These are phyloP conservation scores for Nemotelus nigrinus DNA, from an alignment of 2,888 invertebrate species.

Conservation along the genomic window DNA sequence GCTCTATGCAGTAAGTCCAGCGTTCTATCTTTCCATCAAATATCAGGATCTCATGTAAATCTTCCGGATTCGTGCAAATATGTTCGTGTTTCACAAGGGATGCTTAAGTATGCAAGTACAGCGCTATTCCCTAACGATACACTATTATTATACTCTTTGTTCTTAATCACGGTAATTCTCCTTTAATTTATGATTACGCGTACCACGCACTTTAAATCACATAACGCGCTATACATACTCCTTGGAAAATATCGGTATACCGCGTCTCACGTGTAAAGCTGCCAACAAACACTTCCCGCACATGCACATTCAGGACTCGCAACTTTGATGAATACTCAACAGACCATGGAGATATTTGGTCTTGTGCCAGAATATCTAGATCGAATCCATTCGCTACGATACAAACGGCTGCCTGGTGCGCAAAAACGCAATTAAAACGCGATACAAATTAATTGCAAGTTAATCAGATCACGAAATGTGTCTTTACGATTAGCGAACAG, in stretches of 20 bases:
- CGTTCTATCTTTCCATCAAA: no score
- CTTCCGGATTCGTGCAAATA: no score
- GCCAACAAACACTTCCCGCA: neutral
- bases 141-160: no score
- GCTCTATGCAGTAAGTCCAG: no score
- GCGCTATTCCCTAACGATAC: no score
- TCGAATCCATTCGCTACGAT: neutral
- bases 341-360: neutral
- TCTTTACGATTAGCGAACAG: neutral
- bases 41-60: no score
- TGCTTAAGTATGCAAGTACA: no score
- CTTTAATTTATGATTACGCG: no score
- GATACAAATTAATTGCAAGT: slow-evolving; percentile 39
- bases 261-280: neutral
- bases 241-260: neutral
- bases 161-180: no score
- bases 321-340: slow-evolving; percentile 6
- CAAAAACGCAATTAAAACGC: slow-evolving; percentile 39
- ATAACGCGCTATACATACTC: no score
- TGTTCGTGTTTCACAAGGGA: no score
- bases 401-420: neutral
- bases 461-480: slow-evolving; percentile 39
- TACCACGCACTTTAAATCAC: no score
- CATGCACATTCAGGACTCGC: neutral
- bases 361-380: neutral